These are phyloP conservation scores for Dynastes maya DNA, from an alignment of 2,888 invertebrate species.

Conservation along the genomic window DNA sequence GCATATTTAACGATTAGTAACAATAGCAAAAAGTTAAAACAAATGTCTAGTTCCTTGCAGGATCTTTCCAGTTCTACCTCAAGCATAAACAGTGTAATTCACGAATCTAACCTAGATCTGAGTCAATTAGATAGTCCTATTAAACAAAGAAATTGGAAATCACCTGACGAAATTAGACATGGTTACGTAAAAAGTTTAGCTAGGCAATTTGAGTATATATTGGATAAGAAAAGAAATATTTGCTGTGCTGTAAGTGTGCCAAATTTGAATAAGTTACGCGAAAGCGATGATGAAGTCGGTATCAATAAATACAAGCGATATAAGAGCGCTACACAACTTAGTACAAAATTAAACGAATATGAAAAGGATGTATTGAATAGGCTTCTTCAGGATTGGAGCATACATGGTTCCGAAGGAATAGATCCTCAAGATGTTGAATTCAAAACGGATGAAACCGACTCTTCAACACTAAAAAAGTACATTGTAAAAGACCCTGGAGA, in stretches of 20 bases:
- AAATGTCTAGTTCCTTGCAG: slow-evolving; percentile 66
- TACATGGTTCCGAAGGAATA: slow-evolving; percentile 66
- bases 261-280: slow-evolving; percentile 59
- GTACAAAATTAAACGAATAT: slow-evolving; percentile 67
- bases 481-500: slow-evolving; percentile 12
- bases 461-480: slow-evolving; percentile 37
- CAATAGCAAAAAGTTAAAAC: slow-evolving; percentile 61
- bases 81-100: slow-evolving; percentile 67
- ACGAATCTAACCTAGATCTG: slow-evolving; percentile 68
- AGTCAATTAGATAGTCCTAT: slow-evolving; percentile 66
- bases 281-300: slow-evolving; percentile 33
- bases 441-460: slow-evolving; percentile 17
- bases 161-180: slow-evolving; percentile 80
- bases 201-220: slow-evolving; percentile 77
- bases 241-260: slow-evolving; percentile 66
- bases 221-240: slow-evolving; percentile 54
- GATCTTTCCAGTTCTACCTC: slow-evolving; percentile 70
- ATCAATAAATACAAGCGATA: slow-evolving; percentile 53
- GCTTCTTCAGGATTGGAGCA: slow-evolving; percentile 68
- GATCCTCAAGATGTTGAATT: slow-evolving; percentile 41
- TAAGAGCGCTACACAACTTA: slow-evolving; percentile 65
- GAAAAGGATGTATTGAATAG: slow-evolving; percentile 68
- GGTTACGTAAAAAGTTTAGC: slow-evolving; percentile 81
- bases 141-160: slow-evolving; percentile 77
- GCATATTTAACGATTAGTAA: slow-evolving; percentile 59